Conservation (phyloP, 2,113 vertebrate genomes). For the Phoenicopterus ruber region DNA sequence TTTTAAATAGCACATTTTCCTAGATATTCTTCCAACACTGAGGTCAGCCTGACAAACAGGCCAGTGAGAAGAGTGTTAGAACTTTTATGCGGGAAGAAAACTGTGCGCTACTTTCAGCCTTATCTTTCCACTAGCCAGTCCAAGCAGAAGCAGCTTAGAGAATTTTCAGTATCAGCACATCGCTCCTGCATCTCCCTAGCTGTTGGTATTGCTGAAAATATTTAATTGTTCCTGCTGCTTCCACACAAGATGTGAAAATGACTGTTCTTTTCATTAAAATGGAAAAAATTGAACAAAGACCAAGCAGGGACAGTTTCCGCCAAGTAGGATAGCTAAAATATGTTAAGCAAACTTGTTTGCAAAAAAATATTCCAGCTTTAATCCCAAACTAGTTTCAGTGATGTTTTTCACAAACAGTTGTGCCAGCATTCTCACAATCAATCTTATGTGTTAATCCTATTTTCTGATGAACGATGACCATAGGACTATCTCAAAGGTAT, state of each 20-base stretch:
- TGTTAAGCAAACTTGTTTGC: neutral
- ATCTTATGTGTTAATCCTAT: neutral
- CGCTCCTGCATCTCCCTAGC: neutral
- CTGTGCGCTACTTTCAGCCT: neutral
- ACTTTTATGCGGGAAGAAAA: neutral
- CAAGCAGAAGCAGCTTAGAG: neutral
- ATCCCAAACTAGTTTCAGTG: neutral
- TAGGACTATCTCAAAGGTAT: neutral
- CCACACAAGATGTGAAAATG: neutral
- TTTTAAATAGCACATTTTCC: neutral
- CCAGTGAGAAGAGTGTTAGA: neutral
- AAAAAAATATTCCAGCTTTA: neutral
- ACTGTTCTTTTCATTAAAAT: neutral
- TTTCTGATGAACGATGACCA: neutral
- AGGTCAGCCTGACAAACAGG: neutral
- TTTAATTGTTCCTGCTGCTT: neutral
- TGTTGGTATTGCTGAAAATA: neutral
- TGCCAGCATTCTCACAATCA: neutral
- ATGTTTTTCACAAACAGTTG: neutral
- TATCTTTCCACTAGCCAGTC: neutral
- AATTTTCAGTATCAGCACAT: neutral
- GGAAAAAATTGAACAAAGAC: neutral
- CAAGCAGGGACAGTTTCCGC: neutral
- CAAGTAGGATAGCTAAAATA: neutral
- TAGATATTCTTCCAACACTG: neutral